Base-by-base conservation (phyloP, 2,888 invertebrate species). In the Caenorhabditis sp. region DNA sequence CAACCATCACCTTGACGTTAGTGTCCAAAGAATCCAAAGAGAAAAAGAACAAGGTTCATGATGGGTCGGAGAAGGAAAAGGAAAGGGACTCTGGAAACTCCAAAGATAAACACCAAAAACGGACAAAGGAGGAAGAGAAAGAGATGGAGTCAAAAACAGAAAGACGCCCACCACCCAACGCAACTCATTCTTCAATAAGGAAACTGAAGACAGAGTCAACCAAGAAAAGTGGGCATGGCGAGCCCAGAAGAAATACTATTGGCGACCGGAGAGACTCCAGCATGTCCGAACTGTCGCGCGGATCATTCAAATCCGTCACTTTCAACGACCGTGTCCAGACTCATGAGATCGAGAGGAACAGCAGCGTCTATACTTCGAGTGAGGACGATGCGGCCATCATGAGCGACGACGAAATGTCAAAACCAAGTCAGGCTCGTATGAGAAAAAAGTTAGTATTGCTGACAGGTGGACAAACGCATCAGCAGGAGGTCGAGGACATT, bases 271-370 rank as follows among this genome's bases (percentile, higher is more conserved):
- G 85, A 20, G 85, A 82, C 41, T 83, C 83, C 1, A 82, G 80
- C n/a, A 63, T 83, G 74, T 78, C 78, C 5, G 82, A 83, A 63
- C 76, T 81, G 13, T 81, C 80, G 8, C 61, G 80, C 7, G 52
- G 78, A 35, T 82, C 83, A 5, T 63, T 58, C 56, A 85, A 85
- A 37, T 81, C 81, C 11, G 85, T 85, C 50, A 85, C 79, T 13
- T 85, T 85, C 77, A 80, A 77, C 27, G 83, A 85, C 45, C 50
- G 79, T 22, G 78, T 85, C 6, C 75, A 78, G 43, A 82, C 81
- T 39, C 78, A 74, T 24, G 85, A 85, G 46, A 83, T 85, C 30
- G 85, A 85, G 56, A 26, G 83, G 50, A 74, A 76, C 11, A 71
- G 72, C 37, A 62, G 58, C 52, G 39, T 61, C 8, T 70, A 62